Conservation (phyloP, 2,113 vertebrate genomes). For the Cyanoderma ruficeps region DNA sequence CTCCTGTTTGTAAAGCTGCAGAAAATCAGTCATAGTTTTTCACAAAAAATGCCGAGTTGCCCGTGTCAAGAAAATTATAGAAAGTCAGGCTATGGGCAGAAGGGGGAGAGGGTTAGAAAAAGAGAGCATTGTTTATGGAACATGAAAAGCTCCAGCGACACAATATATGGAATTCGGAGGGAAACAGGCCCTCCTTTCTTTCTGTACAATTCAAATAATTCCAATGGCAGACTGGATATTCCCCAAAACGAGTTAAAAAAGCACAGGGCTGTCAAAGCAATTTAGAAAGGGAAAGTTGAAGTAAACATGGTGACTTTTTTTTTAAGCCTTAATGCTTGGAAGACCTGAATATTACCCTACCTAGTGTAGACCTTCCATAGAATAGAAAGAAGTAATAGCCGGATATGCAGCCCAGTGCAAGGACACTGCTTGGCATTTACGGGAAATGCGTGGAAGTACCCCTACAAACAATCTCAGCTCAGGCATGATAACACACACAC, state of each 20-base stretch:
- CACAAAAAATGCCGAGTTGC: constrained; percentile 65
- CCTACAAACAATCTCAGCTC: not conserved
- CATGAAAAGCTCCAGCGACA: constrained; percentile 69
- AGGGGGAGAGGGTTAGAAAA: constrained; percentile 63
- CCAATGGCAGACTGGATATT: constrained; percentile 66
- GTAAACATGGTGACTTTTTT: constrained; percentile 63
- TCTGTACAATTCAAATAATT: constrained; percentile 65
- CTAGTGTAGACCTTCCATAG: not conserved
- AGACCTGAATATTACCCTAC: constrained; percentile 36
- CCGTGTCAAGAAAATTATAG: constrained; percentile 66
- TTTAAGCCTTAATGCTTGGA: constrained; percentile 40
- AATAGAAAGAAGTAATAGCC: not conserved
- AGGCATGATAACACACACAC: accelerated
- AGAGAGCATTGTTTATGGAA: constrained; percentile 69
- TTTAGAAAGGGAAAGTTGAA: constrained; percentile 63
- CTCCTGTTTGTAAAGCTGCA: constrained; percentile 58
- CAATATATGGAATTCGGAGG: constrained; percentile 70
- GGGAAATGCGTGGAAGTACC: not conserved
- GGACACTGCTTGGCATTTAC: not conserved
- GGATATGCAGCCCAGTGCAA: not conserved
- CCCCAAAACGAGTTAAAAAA: constrained; percentile 63
- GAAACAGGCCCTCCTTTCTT: constrained; percentile 68
- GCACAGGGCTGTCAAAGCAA: constrained; percentile 69
- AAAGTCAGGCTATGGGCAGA: constrained; percentile 48
- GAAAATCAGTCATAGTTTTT: constrained; percentile 64